Evolutionary conservation across 2,888 invertebrate species (phyloP).

Genomic region (Rhagium mordax): DNA sequence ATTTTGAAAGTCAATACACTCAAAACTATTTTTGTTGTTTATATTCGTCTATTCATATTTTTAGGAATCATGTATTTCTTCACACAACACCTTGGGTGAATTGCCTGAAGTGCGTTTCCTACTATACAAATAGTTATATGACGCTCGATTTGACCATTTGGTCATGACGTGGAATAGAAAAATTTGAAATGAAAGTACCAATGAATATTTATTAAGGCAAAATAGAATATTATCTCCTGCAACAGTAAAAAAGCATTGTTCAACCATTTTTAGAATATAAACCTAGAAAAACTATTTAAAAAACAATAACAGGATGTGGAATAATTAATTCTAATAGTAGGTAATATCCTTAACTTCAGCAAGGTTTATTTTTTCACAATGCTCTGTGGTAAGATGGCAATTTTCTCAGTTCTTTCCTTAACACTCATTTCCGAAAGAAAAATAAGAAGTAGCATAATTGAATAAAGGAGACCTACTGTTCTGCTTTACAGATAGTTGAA

Average conservation of each 20-base stretch:
- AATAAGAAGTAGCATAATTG: too few species aligned
- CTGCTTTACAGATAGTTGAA: too few species aligned
- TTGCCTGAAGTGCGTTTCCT: too few species aligned
- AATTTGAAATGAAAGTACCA: background rate
- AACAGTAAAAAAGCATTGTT: background rate
- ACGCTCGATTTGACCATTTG: background rate
- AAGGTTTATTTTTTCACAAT: background rate
- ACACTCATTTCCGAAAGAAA: too few species aligned
- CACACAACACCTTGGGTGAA: too few species aligned
- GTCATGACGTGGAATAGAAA: background rate
- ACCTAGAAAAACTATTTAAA: background rate
- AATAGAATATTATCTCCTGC: background rate
- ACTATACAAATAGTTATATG: too few species aligned
- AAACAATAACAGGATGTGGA: background rate
- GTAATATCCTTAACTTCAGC: background rate
- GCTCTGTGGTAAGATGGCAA: background rate
- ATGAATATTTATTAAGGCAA: background rate
- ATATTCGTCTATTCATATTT: too few species aligned
- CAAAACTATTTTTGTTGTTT: too few species aligned
- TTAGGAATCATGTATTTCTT: too few species aligned
- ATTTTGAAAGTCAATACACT: too few species aligned
- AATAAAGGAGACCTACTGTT: too few species aligned
- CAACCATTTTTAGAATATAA: background rate
- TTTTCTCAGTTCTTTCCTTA: too few species aligned
- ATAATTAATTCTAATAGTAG: background rate